phyloP scores from a whole-genome alignment of 1,140 invertebrate genomes.

The Temnothorax curvispinosus region DNA sequence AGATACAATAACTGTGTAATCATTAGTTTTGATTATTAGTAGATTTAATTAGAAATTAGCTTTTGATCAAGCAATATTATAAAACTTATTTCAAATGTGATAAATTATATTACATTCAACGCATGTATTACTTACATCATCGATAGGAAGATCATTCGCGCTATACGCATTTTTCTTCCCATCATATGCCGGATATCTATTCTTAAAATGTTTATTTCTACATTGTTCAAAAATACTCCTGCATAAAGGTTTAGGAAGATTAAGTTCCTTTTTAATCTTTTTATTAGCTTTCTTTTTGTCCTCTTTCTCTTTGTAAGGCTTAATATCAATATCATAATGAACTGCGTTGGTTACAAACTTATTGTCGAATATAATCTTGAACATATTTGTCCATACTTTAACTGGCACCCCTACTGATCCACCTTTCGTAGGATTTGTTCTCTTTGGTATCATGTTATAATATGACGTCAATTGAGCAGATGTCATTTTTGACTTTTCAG shows the following conservation, averaged over 20 bases:
- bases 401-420: conserved; percentile 84
- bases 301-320: conserved; percentile 80
- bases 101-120: conserved; percentile 1
- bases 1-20: no score
- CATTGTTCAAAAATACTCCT: conserved; percentile 80
- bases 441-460: conserved; percentile 62
- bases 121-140: conserved; percentile 65
- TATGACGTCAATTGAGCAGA: not conserved
- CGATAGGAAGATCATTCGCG: conserved; percentile 73
- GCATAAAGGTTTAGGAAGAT: conserved; percentile 78
- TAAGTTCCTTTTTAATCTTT: no score
- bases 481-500: not conserved
- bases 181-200: conserved; percentile 89
- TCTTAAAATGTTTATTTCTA: conserved; percentile 72
- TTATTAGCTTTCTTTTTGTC: not conserved
- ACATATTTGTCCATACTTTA: conserved; percentile 87
- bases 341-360: conserved; percentile 81
- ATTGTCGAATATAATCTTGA: conserved; percentile 83
- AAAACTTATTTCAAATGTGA: not conserved
- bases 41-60: not conserved
- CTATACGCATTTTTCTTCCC: conserved; percentile 90
- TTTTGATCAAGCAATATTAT: conserved; percentile 22
- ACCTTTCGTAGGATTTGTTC: conserved; percentile 63
- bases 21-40: no score
- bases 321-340: conserved; percentile 87